A percentile compares a stretch with the other conserved stretches of the same genome.
Conservation (phyloP, 2,888 invertebrate genomes). For the Drosophila hamatofila region DNA sequence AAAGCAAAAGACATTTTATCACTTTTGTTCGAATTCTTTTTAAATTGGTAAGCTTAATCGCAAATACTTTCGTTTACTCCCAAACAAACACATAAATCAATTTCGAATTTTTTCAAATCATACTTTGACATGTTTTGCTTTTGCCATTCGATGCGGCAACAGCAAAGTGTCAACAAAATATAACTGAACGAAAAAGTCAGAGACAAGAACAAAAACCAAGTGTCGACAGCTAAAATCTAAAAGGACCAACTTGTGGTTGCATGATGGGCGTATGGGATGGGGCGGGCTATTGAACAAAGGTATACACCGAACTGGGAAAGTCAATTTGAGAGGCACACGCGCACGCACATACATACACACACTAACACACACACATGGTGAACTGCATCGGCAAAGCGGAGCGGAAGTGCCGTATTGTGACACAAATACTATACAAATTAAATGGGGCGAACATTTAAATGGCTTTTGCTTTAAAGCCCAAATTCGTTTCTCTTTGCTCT, state of each 20-base stretch:
- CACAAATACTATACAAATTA: slow-evolving; percentile 66
- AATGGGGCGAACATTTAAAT: slow-evolving; percentile 78
- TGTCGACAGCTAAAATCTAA: slow-evolving; percentile 35
- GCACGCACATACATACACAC: slow-evolving; percentile 22
- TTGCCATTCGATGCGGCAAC: slow-evolving; percentile 41
- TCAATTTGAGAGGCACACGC: slow-evolving; percentile 36
- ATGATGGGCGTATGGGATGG: neutral
- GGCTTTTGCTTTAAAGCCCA: slow-evolving; percentile 49
- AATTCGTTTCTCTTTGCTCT: slow-evolving; percentile 27
- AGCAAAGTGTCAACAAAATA: slow-evolving; percentile 63
- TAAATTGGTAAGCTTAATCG: slow-evolving; percentile 30
- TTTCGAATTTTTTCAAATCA: slow-evolving; percentile 45
- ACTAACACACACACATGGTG: slow-evolving; percentile 15
- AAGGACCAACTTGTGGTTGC: slow-evolving; percentile 32
- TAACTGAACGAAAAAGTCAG: slow-evolving; percentile 29
- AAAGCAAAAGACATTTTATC: slow-evolving; percentile 7
- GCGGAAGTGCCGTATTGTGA: slow-evolving; percentile 48
- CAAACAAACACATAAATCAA: slow-evolving; percentile 63
- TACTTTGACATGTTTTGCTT: slow-evolving; percentile 57
- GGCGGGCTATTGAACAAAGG: slow-evolving; percentile 42
- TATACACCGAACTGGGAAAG: slow-evolving; percentile 40
- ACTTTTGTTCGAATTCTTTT: slow-evolving; percentile 20
- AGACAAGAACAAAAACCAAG: slow-evolving; percentile 29
- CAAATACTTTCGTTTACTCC: slow-evolving; percentile 36
- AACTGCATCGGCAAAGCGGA: slow-evolving; percentile 14